A percentile compares a stretch with the other conserved stretches of the same genome.
These are phyloP conservation scores for Periphyllus acericola DNA, from an alignment of 2,888 invertebrate species.

Conservation along the genomic window DNA sequence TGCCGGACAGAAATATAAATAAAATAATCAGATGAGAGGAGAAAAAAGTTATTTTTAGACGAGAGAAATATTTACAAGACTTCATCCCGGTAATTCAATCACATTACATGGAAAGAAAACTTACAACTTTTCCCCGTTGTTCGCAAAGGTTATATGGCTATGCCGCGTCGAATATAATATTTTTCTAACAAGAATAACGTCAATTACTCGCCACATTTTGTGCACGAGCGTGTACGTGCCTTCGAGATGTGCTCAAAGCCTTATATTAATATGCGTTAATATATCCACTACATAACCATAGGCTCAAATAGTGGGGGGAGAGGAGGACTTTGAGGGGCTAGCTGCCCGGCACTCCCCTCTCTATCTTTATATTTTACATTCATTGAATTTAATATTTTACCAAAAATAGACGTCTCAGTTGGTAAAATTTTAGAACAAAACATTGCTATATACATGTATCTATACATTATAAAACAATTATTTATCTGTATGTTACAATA, in stretches of 20 bases:
- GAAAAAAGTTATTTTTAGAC: slow-evolving; percentile 42
- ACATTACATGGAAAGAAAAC: slow-evolving; percentile 8
- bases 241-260: not conserved
- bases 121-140: slow-evolving; percentile 37
- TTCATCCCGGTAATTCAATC: slow-evolving; percentile 44
- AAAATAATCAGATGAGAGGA: slow-evolving; percentile 18
- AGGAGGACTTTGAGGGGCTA: too few relatives aligned
- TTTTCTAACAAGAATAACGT: slow-evolving; percentile 21
- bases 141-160: not conserved
- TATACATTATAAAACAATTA: too few relatives aligned
- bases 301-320: too few relatives aligned
- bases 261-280: not conserved
- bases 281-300: not conserved
- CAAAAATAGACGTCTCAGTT: too few relatives aligned
- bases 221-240: not conserved
- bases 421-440: too few relatives aligned
- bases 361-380: too few relatives aligned
- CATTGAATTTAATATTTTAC: too few relatives aligned
- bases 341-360: too few relatives aligned
- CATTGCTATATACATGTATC: too few relatives aligned
- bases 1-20: slow-evolving; percentile 30
- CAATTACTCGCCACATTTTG: not conserved
- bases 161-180: not conserved
- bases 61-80: slow-evolving; percentile 36
- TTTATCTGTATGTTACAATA: too few relatives aligned